These are phyloP conservation scores for Melanotaenia boesemani DNA, from an alignment of 2,797 vertebrate genomes.

Conservation along the genomic window DNA sequence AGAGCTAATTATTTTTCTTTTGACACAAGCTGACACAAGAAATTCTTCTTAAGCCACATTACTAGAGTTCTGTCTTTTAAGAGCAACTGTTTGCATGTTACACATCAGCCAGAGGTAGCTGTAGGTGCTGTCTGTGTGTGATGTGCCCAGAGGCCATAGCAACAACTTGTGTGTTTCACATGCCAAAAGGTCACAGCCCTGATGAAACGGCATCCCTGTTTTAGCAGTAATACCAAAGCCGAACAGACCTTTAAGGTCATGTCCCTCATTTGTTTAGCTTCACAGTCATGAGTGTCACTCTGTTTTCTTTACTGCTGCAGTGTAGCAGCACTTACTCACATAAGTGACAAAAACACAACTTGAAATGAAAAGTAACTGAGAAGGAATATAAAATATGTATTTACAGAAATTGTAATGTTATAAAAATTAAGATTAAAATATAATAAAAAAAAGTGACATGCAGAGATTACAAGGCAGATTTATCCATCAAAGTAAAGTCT, in stretches of 20 bases:
- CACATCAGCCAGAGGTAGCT: constrained; percentile 6
- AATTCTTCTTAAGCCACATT: background rate
- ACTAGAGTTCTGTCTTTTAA: too few relatives aligned
- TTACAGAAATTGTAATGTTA: background rate
- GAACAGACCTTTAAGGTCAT: background rate
- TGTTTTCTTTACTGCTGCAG: constrained; percentile 5
- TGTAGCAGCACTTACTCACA: background rate
- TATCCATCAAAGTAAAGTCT: background rate
- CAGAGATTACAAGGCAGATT: background rate
- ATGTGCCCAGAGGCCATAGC: constrained; percentile 9
- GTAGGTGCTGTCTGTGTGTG: constrained; percentile 8
- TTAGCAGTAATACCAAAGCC: background rate
- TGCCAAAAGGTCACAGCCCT: constrained; percentile 7
- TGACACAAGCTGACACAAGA: background rate
- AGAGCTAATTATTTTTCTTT: constrained; percentile 16
- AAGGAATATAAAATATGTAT: background rate
- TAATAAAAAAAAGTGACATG: background rate
- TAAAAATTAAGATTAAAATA: background rate
- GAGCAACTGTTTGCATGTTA: too few relatives aligned
- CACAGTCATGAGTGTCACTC: background rate
- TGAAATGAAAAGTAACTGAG: background rate
- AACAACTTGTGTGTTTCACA: constrained; percentile 26
- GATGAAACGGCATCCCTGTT: constrained; percentile 1
- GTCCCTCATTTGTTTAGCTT: constrained; percentile 10
- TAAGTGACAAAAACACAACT: background rate